A percentile compares a stretch with the other conserved stretches of the same genome.
Evolutionary conservation across 2,888 invertebrate species (phyloP).

Genomic region (Tachina grossa): DNA sequence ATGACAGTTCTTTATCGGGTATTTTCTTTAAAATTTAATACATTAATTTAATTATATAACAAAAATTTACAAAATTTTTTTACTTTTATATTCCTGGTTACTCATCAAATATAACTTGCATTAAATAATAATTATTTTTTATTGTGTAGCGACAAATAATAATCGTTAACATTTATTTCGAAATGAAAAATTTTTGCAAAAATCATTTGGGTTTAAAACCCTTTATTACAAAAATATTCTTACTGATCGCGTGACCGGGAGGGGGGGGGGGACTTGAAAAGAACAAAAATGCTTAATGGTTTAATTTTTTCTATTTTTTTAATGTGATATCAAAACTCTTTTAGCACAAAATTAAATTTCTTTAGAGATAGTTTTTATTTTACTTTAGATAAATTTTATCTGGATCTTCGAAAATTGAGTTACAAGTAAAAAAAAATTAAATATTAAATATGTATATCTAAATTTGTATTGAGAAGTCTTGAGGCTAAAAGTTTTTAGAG

Average conservation of each 20-base stretch:
- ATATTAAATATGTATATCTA: too few species aligned
- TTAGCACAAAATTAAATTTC: neutral
- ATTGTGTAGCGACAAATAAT: conserved; percentile 27
- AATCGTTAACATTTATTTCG: neutral
- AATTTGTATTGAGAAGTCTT: too few species aligned
- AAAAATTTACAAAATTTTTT: conserved; percentile 45
- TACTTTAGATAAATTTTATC: neutral
- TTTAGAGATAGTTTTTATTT: neutral
- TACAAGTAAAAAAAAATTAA: too few species aligned
- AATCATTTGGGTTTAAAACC: conserved; percentile 7
- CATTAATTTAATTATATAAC: conserved; percentile 29
- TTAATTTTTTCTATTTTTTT: neutral
- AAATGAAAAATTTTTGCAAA: conserved; percentile 17
- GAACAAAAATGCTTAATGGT: neutral
- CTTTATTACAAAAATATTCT: conserved; percentile 15
- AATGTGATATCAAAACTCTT: neutral
- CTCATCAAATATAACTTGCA: conserved; percentile 7
- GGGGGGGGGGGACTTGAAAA: neutral
- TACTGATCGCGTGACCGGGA: neutral
- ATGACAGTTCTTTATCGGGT: neutral
- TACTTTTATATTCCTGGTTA: neutral
- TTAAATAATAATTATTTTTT: conserved; percentile 3
- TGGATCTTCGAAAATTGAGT: neutral
- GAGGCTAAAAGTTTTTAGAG: too few species aligned
- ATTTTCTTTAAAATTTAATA: conserved; percentile 22